Evolutionary conservation across 2,113 vertebrate species (phyloP).

Genomic region (Crypturellus undulatus): DNA sequence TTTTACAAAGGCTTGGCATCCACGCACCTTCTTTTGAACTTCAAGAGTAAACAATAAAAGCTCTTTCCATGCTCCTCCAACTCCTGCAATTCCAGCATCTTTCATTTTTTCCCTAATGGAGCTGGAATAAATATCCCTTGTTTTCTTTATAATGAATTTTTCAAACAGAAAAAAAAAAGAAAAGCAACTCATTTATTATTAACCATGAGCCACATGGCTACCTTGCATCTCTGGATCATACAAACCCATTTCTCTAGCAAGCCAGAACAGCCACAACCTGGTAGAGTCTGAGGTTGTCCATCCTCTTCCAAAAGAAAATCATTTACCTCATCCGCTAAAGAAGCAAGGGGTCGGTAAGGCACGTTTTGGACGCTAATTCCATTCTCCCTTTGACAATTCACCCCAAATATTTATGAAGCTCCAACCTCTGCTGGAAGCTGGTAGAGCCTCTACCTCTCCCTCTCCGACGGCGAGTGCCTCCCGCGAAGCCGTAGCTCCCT

Average conservation of each 20-base stretch:
- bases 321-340: background rate
- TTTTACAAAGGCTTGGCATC: slow-evolving; percentile 28
- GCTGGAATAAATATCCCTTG: background rate
- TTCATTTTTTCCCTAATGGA: slow-evolving; percentile 21
- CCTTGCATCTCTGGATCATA: background rate
- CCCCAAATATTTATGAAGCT: background rate
- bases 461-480: accelerated
- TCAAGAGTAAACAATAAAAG: slow-evolving; percentile 52
- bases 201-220: background rate
- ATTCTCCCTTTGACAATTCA: background rate
- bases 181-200: background rate
- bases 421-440: background rate
- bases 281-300: accelerated
- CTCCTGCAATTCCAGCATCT: background rate
- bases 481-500: background rate
- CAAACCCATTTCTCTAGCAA: background rate
- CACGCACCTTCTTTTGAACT: slow-evolving; percentile 50
- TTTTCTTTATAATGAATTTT: slow-evolving; percentile 10
- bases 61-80: accelerated
- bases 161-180: background rate
- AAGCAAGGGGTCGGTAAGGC: background rate
- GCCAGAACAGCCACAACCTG: background rate
- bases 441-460: background rate
- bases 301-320: background rate
- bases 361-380: background rate